Evolutionary conservation across 2,888 invertebrate species (phyloP), one percentile per base, ranked within the genome.

Genomic region (Aporophyla lueneburgensis): DNA sequence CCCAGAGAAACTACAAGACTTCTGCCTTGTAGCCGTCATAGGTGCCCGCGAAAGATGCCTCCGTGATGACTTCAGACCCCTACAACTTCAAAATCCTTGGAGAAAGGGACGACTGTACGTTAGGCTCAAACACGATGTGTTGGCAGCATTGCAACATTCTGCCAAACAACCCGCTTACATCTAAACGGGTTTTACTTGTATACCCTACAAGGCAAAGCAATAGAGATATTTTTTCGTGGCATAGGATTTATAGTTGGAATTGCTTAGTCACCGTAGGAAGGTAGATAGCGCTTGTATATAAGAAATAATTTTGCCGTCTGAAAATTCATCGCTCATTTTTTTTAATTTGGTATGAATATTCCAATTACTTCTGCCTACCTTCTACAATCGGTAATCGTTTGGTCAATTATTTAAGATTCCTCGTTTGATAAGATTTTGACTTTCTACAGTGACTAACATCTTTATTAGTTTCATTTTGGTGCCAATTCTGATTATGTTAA

Each of bases 1-100:
- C 0, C 97, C 98, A 4, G 99, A 98, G 72, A 98, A 98, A 93
- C 95, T 99, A 78, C 97, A 97, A 80, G 99, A 99, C 92, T 99
- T 99, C 94, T 99, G 99, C 93, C 97, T 99, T 65, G 99, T 99
- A 5, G 99, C 99, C 0, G 99, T 99, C 49, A 99, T 99, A 76
- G 99, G 99, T 0, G 99, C 99, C 0, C 96, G 99, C 53, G 99
- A 99, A 91, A 97, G 99, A 77, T 99, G 99, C 90, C 97, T 99
- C 10, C 96, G 99, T 7, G 99, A 99, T 91, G 99, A 99, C 93
- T 99, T 99, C 93, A 98, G 98, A 89, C 99, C 99, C 0, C 96
- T 99, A 33, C 98, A 99, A 89, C 96, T 99, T 73, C 99, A 99
- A 93, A 99, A 99, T 93, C 99, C 99, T 0, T 99, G 99, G 99